Evolutionary conservation across 2,888 invertebrate species (phyloP).

Genomic region (Dicycla oo): DNA sequence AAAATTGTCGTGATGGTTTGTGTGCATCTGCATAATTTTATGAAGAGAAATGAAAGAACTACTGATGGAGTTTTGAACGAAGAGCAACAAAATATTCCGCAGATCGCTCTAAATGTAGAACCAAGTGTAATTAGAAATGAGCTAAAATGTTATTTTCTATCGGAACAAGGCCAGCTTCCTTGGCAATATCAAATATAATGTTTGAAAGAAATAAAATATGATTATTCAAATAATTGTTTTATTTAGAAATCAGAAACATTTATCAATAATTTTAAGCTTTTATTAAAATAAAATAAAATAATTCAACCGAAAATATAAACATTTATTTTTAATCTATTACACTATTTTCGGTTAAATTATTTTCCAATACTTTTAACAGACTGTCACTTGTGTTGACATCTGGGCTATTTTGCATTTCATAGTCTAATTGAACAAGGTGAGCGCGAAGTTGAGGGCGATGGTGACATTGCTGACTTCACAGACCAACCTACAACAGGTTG

Average conservation of each 20-base stretch:
- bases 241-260: too few relatives aligned
- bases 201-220: too few relatives aligned
- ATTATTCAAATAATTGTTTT: too few relatives aligned
- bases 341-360: too few relatives aligned
- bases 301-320: too few relatives aligned
- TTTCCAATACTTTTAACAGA: constrained; percentile 56
- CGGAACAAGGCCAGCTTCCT: constrained; percentile 37
- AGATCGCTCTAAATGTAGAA: constrained; percentile 56
- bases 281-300: too few relatives aligned
- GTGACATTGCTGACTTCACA: too few relatives aligned
- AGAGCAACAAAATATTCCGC: constrained; percentile 54
- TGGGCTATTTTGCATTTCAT: constrained; percentile 57
- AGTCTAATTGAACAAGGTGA: constrained; percentile 47
- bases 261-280: too few relatives aligned
- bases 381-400: constrained; percentile 57
- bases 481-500: too few relatives aligned
- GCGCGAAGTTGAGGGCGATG: too few relatives aligned
- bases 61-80: constrained; percentile 55
- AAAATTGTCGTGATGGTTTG: constrained; percentile 57
- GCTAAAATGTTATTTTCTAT: constrained; percentile 55
- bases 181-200: constrained; percentile 5
- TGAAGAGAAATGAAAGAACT: constrained; percentile 55
- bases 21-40: constrained; percentile 58
- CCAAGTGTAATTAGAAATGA: constrained; percentile 58
- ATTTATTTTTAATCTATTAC: too few relatives aligned